Conservation (phyloP, 2,797 vertebrate species). For the Schizothorax lantsangensis region DNA sequence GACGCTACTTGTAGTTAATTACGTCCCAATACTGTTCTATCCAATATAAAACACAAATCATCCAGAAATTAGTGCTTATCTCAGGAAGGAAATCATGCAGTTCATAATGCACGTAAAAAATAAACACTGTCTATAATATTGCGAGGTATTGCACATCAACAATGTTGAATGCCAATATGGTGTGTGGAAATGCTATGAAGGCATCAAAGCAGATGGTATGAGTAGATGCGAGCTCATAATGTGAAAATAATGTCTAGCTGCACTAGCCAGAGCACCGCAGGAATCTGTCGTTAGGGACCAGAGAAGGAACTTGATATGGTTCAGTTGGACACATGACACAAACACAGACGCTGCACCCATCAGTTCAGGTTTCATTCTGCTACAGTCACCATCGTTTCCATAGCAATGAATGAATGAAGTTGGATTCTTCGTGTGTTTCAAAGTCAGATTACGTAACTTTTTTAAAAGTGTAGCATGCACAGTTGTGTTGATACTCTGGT, state of each 20-base stretch:
- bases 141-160: not conserved
- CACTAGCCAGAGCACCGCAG: conserved; percentile 47
- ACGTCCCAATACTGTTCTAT: not conserved
- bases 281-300: conserved; percentile 48
- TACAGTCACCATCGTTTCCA: conserved; percentile 41
- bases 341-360: conserved; percentile 4
- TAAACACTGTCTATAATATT: not conserved
- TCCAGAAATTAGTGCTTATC: not conserved
- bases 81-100: not conserved
- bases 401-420: conserved; percentile 32
- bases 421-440: conserved; percentile 18
- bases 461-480: not conserved
- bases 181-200: conserved; percentile 4
- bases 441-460: conserved; percentile 33
- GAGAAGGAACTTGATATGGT: conserved; percentile 48
- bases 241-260: conserved; percentile 53
- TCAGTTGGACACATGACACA: conserved; percentile 27
- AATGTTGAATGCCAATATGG: conserved; percentile 3
- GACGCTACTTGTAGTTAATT: not conserved
- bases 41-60: not conserved
- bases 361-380: conserved; percentile 40
- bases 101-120: not conserved
- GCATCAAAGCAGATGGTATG: conserved; percentile 50
- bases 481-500: not conserved
- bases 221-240: conserved; percentile 50